Evolutionary conservation across 2,888 invertebrate genomes (phyloP), one percentile per base, ranked within the genome.

Genomic region (Tanytarsus gracilentus): DNA sequence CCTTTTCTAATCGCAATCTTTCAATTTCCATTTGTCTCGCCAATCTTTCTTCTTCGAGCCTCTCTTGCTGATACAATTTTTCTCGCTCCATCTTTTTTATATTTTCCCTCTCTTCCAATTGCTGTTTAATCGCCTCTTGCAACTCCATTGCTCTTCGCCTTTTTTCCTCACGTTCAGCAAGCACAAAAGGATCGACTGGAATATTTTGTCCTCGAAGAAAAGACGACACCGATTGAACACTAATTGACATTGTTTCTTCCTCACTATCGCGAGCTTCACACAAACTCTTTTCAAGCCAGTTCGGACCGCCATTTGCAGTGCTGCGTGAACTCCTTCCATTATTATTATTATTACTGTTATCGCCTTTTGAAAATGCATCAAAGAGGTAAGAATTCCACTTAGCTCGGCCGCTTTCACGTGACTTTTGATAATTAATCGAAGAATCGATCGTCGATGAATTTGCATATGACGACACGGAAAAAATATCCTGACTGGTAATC

Each of bases 131-230:
- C 11, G 88, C 90, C 63, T 85, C 84, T 72, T 95, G 95, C 65
- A 92, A 82, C 70, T 90, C 91, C 63, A 90, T 72, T 0, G 92
- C 92, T 72, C 87, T 85, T 63, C 88, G 83, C 25, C 91, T 79
- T 71, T 84, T 86, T 62, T 82, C 79, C 74, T 92, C 90, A 64
- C 90, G 78, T 71, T 94, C 90, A 7, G 86, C 86, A 65, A 87
- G 76, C 59, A 88, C 83, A 64, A 83, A 80, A 1, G 88, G 85
- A 69, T 93, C 92, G 61, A 92, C 70, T 0, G 86, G 88, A 14
- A 85, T 83, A 72, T 92, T 92, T 75, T 93, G 93, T 7, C 94
- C 94, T 64, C 92, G 78, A 49, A 92, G 21, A 27, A 52, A 61
- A 2, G 61, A 53, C 16, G 52, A 36, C 2, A 53, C 55, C 1